Evolutionary conservation across 92 coral and sea anemone genomes (phyloP), one percentile per base, ranked within the genome.

Genomic region (Porites cylindrica): DNA sequence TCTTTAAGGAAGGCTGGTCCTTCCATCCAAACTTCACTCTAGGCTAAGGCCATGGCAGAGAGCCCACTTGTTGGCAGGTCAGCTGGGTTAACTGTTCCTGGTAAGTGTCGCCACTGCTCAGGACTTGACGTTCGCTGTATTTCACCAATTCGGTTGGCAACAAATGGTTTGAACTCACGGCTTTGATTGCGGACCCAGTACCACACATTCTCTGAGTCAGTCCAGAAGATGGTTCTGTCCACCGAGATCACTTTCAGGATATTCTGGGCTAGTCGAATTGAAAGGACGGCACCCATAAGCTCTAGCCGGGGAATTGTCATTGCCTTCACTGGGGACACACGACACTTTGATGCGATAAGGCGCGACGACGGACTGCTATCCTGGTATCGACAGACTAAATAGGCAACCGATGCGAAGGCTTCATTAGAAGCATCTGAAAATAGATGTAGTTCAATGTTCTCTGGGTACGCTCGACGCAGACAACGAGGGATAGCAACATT

Each of bases 361-460:
- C 83, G 17, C 38, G 90, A 90, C 2, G 87, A 72, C 0, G 56
- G 61, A 8, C 75, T 51, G 54, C 19, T 51, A 62, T 51, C 70
- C 50, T 38, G 21, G 53, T 88, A 88, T n/a, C 63, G 73, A 14
- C 91, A 79, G 74, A 82, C 87, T 63, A 87, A 71, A 59, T 80
- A 87, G 74, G 87, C 79, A 23, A 63, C 66, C 8, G 79, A 50
- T 21, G 88, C 85, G 72, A 70, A 81, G 65, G 92, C 92, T 18
- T 89, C 89, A 16, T 89, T 89, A n/a, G 92, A 89, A 38, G 92
- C 85, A 70, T 89, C 88, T 32, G 88, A 82, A 54, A 89, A 88
- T 12, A 83, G 51, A 81, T 85, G 93, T 60, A 90, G 29, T 14
- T 79, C 72, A 21, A 62, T 60, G 64, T 72, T 72, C 53, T 18